phyloP scores from a whole-genome alignment of 2,888 invertebrate genomes.

The Oscheius sp. region DNA sequence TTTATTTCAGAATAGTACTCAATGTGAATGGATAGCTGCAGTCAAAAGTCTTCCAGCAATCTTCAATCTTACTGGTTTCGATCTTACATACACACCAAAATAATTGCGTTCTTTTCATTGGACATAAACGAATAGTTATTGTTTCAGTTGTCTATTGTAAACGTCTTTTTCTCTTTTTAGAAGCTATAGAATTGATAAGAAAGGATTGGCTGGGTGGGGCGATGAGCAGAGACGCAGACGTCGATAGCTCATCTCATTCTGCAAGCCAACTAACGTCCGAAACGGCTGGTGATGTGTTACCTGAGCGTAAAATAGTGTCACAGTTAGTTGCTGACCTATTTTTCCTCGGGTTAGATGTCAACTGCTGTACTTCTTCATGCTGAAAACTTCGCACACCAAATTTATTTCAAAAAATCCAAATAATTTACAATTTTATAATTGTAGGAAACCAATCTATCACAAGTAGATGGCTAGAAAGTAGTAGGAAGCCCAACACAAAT shows the following conservation, averaged over 20 bases:
- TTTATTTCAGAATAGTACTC: neutral
- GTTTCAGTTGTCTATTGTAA: no score
- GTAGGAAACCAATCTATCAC: no score
- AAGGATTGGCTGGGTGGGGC: constrained; percentile 12
- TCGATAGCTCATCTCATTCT: constrained; percentile 1
- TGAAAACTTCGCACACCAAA: neutral
- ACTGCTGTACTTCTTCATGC: neutral
- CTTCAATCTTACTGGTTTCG: neutral
- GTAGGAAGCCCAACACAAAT: no score
- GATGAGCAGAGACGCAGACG: constrained; percentile 14
- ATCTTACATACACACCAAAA: neutral
- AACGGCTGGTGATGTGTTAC: neutral
- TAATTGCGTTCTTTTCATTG: neutral
- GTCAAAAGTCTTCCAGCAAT: neutral
- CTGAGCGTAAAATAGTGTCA: constrained; percentile 22
- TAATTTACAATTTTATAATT: no score
- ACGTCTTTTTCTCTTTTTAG: no score
- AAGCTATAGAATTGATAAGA: constrained; percentile 14
- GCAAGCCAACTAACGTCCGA: neutral
- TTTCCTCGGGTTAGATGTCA: constrained; percentile 8
- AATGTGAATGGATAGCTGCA: neutral
- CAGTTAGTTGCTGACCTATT: constrained; percentile 2
- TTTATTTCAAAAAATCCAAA: no score
- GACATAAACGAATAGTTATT: neutral
- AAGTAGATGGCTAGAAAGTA: no score